Percentiles rank a stretch among this genome's conserved stretches.
These are phyloP conservation scores for Adelognathus sp. DNA, from an alignment of 2,888 invertebrate species.

Conservation along the genomic window DNA sequence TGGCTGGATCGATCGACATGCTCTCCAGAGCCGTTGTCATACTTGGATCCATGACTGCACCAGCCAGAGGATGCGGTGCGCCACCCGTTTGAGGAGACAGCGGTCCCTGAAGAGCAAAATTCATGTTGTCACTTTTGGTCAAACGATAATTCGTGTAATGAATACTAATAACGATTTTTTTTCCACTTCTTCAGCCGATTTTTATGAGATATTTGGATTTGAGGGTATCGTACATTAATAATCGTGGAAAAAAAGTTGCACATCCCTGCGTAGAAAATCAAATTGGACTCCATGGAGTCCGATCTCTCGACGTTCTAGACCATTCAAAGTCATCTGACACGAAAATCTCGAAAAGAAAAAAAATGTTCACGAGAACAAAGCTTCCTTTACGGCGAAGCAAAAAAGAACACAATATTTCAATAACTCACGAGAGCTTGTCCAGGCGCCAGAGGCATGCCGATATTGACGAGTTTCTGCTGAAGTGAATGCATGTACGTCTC, in stretches of 20 bases:
- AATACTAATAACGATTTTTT: not conserved
- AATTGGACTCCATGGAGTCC: no score
- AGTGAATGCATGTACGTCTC: slow-evolving; percentile 87
- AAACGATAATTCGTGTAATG: no score
- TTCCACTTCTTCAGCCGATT: no score
- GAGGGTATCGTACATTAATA: no score
- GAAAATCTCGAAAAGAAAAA: no score
- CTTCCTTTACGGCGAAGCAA: not conserved
- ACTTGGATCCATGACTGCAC: slow-evolving; percentile 17
- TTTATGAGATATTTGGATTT: no score
- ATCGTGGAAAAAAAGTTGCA: no score
- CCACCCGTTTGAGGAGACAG: slow-evolving; percentile 80
- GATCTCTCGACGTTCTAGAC: no score
- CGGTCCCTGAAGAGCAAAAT: slow-evolving; percentile 71
- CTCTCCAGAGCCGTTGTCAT: slow-evolving; percentile 36
- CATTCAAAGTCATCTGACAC: no score
- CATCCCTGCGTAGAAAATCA: no score
- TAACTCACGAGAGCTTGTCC: slow-evolving; percentile 69
- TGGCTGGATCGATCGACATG: slow-evolving; percentile 52
- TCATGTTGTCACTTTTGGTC: not conserved
- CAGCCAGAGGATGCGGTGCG: slow-evolving; percentile 12
- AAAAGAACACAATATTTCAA: not conserved
- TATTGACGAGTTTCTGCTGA: slow-evolving; percentile 86
- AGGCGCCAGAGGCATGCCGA: slow-evolving; percentile 73
- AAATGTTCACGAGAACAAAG: not conserved